phyloP scores from a whole-genome alignment of 2,797 vertebrate genomes.

The Parauchenoglanis ngamensis region DNA sequence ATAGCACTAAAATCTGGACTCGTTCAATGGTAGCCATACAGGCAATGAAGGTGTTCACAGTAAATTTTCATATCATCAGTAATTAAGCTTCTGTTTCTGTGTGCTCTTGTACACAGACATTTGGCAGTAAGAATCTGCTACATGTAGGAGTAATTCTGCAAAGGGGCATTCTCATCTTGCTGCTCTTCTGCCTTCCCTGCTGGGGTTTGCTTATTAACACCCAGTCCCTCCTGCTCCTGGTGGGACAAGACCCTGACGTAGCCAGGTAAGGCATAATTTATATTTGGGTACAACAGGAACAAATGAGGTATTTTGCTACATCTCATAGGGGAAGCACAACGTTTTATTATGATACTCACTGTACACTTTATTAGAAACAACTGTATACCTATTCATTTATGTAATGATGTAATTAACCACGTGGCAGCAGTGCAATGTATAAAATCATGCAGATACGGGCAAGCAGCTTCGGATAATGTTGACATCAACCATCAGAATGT shows the following conservation, averaged over 20 bases:
- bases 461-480: background rate
- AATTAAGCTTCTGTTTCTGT: background rate
- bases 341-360: background rate
- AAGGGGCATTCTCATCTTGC: conserved; percentile 78
- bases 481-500: background rate
- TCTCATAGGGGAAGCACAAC: background rate
- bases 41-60: too few relatives aligned
- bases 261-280: conserved; percentile 75
- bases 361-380: background rate
- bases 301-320: background rate
- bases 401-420: background rate
- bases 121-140: conserved; percentile 84
- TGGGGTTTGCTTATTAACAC: conserved; percentile 90
- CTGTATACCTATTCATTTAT: background rate
- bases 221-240: conserved; percentile 75
- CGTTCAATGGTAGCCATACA: background rate
- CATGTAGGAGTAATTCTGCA: conserved; percentile 88
- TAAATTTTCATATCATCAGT: background rate
- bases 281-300: background rate
- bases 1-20: background rate
- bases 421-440: background rate
- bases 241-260: conserved; percentile 81
- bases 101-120: conserved; percentile 74
- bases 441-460: background rate
- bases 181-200: conserved; percentile 89